Evolutionary conservation across 1,140 invertebrate genomes (phyloP), one percentile per base, ranked within the genome.

Genomic region (Oryzaephilus surinamensis): DNA sequence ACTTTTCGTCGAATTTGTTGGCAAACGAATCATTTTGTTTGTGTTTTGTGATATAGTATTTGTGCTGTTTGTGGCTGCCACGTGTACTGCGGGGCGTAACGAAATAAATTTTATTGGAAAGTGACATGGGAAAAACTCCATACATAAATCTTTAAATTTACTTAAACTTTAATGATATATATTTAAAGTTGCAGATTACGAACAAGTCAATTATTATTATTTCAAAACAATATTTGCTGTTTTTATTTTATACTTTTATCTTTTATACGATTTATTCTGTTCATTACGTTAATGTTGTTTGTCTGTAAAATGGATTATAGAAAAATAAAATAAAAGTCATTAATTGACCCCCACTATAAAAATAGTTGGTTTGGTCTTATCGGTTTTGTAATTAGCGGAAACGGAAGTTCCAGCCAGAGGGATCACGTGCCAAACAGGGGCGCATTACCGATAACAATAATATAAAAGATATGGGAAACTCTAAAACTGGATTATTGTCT

Each of bases 81-180:
- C 33, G 33, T 36, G 33, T 26, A 36, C n/a, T n/a, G n/a, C n/a
- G 20, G 33, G 33, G 33, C 33, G 33, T 36, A 36, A 26, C 33
- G 6, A 36, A 36, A 36, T 36, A 36, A 36, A 36, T 36, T 36
- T 21, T 10, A 13, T 26, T 16, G 11, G n/a, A 36, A 36, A 36
- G 26, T 36, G 33, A 36, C 33, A 36, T 36, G 33, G 33, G 33
- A 36, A 36, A 21, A 4, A 26, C 32, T 14, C 21, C 3, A 26
- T 1, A n/a, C 23, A n/a, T 23, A 23, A 24, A 36, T 20, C 19
- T 33, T 20, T 16, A 3, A 16, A 16, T n/a, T 33, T 33, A 20
- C 17, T 20, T 17, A 12, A 20, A 33, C 32, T 33, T 12, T 20
- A 33, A n/a, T n/a, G n/a, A n/a, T n/a, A n/a, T n/a, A n/a, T n/a